Base-by-base conservation (phyloP, 2,797 vertebrate genomes). In the Spheniscus humboldti region DNA sequence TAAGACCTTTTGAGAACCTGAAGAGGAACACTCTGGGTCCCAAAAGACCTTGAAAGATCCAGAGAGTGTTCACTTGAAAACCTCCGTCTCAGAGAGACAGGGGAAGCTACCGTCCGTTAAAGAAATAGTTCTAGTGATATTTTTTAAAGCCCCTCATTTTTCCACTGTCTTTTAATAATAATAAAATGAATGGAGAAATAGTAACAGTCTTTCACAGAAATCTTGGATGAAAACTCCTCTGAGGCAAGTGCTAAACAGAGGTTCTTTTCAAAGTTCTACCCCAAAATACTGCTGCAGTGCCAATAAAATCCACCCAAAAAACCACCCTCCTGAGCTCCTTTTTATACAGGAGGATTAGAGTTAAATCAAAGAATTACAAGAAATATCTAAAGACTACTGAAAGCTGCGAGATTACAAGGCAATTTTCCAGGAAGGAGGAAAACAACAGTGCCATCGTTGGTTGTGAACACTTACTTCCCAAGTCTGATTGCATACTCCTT, bases 401-500 rank as follows among this genome's bases (percentile, higher is more conserved):
- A 59, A 95, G 53, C 69, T 84, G 24, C 1, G 6, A 81, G 69
- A 79, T 18, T 13, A 72, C 16, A 63, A 63, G 27, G 60, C 30
- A 48, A 23, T 59, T 74, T 77, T 78, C 60, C 30, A 74, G 68
- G 35, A 52, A 72, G 66, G 10, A 88, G 31, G 71, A 86, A 71
- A 92, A 68, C 7, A 48, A 52, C 1, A 30, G n/a, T 43, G 37
- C 27, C 37, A 33, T 6, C 9, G 4, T 0, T 35, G 50, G 45
- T 9, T 69, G 71, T 18, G 25, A 71, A 35, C 53, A 97, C 98
- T 96, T 98, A 99, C 99, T 99, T 99, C 97, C 99, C 99, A 64
- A 99, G 98, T 28, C 98, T 98, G 95, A 99, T 98, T 37, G 99
- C 99, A 10, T 99, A 99, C 56, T 99, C 99, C 98, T 99, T 99